Base-by-base conservation (phyloP, 2,113 vertebrate genomes). In the Ageneiosus marmoratus region DNA sequence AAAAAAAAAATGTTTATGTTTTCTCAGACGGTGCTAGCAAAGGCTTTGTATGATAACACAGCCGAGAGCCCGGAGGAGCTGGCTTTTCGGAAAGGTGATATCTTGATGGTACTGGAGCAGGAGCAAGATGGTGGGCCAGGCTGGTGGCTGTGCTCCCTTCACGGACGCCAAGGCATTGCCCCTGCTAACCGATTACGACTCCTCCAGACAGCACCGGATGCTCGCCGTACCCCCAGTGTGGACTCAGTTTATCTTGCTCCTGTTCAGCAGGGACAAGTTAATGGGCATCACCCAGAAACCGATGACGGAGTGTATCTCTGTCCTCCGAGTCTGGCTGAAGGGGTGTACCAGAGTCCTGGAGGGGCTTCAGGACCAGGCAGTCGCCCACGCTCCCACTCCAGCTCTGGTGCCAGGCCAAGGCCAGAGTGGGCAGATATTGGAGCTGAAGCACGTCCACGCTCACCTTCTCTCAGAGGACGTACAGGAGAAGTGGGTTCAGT, bases 81-180 rank as follows among this genome's bases (percentile, higher is more conserved):
- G 87, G 96, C 95, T 24, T 98, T 98, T 88, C 93, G 96, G n/a
- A 94, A 96, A 86, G 96, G 96, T 0, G 96, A 98, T n/a, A 96
- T 97, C 82, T 92, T 98, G 29, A 95, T 96, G 92, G 96, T 97
- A 24, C 92, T 98, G 24, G 95, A 97, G 78, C 91, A 91, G 82
- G 95, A 96, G 88, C 85, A 94, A 92, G 63, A 91, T 24, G 77
- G 94, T 0, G 18, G 95, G 58, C 86, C 94, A 41, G 94, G 95
- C 0, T 97, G 96, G 90, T 98, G 96, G 96, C 94, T 96, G 13
- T 98, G 96, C 87, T 96, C 96, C 5, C 89, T 98, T 65, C 95
- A 96, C 0, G 96, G 96, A 11, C 93, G 96, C 46, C 96, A 96
- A 89, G 96, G 96, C 41, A 97, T 98, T 1, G 96, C 95, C 74